phyloP scores from a whole-genome alignment of 2,113 vertebrate genomes.

The Agelaius tricolor region DNA sequence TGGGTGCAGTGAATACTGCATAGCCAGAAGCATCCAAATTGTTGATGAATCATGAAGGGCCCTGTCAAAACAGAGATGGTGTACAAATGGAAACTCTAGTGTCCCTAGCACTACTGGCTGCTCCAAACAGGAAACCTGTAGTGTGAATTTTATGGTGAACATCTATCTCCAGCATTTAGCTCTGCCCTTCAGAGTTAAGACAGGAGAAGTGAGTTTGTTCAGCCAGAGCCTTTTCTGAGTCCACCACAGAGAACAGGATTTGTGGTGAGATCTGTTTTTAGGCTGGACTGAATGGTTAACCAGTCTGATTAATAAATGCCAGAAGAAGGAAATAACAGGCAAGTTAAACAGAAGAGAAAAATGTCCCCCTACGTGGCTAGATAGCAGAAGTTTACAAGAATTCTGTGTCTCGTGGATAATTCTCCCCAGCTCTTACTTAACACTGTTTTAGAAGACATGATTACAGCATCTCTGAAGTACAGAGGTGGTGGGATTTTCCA shows the following conservation, averaged over 20 bases:
- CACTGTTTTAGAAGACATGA: background rate
- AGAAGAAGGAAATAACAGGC: conserved; percentile 64
- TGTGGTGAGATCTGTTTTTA: conserved; percentile 40
- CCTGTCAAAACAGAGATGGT: background rate
- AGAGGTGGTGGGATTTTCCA: background rate
- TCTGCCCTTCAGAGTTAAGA: conserved; percentile 29
- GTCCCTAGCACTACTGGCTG: background rate
- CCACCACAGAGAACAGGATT: conserved; percentile 43
- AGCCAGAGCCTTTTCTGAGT: conserved; percentile 21
- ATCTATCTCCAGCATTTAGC: conserved; percentile 22
- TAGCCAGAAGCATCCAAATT: conserved; percentile 18
- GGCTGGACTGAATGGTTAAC: conserved; percentile 68
- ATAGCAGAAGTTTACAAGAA: conserved; percentile 40
- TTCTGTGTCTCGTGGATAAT: conserved; percentile 20
- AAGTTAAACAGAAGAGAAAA: conserved; percentile 40
- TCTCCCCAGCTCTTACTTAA: background rate
- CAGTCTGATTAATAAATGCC: conserved; percentile 71
- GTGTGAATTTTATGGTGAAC: conserved; percentile 50
- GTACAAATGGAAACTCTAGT: background rate
- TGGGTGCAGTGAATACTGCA: background rate
- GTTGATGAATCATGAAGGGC: background rate
- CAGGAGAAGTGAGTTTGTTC: conserved; percentile 51
- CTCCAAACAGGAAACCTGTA: background rate
- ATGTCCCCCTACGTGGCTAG: conserved; percentile 1
- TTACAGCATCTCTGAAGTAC: background rate